Percentiles rank a stretch among this genome's conserved stretches.
Conservation (phyloP, 2,113 vertebrate genomes). For the Galbula dea region DNA sequence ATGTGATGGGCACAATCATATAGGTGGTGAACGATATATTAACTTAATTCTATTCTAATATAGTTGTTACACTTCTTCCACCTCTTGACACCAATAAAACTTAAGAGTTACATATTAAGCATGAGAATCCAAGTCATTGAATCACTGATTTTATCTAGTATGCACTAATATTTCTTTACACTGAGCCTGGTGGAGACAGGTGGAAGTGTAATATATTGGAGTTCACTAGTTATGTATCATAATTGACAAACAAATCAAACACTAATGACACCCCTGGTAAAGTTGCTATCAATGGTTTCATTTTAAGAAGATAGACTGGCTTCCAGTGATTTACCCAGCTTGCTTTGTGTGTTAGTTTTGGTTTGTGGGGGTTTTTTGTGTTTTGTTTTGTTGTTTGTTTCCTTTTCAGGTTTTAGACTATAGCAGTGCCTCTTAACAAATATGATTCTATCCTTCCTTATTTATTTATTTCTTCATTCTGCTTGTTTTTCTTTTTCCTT, state of each 20-base stretch:
- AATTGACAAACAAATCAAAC: not conserved
- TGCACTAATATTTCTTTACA: not conserved
- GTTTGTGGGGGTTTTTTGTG: no score
- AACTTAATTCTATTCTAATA: not conserved
- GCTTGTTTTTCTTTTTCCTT: not conserved
- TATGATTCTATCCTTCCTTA: not conserved
- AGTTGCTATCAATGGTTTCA: not conserved
- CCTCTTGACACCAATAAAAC: not conserved
- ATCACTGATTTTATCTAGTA: not conserved
- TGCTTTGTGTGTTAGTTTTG: not conserved
- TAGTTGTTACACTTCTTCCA: not conserved
- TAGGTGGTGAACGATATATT: not conserved
- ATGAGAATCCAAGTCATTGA: not conserved
- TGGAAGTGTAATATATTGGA: not conserved
- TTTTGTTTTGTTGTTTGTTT: no score
- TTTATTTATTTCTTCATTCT: not conserved
- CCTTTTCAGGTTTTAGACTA: not conserved
- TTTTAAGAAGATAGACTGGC: not conserved
- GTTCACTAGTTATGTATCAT: not conserved
- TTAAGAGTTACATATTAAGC: not conserved
- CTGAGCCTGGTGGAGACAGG: not conserved
- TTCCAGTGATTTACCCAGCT: not conserved
- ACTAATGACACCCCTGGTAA: not conserved
- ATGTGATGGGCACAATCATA: not conserved
- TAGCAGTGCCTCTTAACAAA: not conserved